Percentiles rank a stretch among this genome's conserved stretches.
Conservation (phyloP, 2,113 vertebrate species). For the Phalacrocorax pelagicus region DNA sequence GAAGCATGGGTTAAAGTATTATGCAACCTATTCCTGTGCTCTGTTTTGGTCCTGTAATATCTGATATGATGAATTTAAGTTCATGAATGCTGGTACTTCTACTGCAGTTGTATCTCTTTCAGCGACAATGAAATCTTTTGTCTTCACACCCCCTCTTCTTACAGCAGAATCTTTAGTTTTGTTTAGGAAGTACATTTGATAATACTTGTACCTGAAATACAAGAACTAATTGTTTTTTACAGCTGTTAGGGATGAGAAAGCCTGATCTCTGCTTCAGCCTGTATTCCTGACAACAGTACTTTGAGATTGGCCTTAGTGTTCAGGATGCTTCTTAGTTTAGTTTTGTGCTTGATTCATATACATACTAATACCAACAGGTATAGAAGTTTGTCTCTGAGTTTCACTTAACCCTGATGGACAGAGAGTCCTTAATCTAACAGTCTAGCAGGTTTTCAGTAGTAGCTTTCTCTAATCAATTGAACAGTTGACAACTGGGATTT, state of each 20-base stretch:
- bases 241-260: not conserved
- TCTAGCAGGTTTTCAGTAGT: not conserved
- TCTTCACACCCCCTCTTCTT: not conserved
- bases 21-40: not conserved
- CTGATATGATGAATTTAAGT: not conserved
- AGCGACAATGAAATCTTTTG: not conserved
- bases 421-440: not conserved
- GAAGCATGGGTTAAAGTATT: not conserved
- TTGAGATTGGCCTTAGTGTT: not conserved
- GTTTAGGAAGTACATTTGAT: not conserved
- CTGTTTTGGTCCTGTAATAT: not conserved
- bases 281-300: not conserved
- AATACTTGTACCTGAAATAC: not conserved
- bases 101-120: not conserved
- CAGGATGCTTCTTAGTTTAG: not conserved
- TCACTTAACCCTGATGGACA: not conserved
- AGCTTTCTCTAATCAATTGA: not conserved
- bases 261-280: not conserved
- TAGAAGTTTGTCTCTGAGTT: not conserved
- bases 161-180: not conserved
- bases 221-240: not conserved
- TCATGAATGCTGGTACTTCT: not conserved
- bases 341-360: not conserved
- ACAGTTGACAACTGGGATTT: not conserved
- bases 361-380: not conserved